A percentile compares a stretch with the other conserved stretches of the same genome.
These are phyloP conservation scores for Catajapyx aquilonaris DNA, from an alignment of 1,140 invertebrate genomes.

Conservation along the genomic window DNA sequence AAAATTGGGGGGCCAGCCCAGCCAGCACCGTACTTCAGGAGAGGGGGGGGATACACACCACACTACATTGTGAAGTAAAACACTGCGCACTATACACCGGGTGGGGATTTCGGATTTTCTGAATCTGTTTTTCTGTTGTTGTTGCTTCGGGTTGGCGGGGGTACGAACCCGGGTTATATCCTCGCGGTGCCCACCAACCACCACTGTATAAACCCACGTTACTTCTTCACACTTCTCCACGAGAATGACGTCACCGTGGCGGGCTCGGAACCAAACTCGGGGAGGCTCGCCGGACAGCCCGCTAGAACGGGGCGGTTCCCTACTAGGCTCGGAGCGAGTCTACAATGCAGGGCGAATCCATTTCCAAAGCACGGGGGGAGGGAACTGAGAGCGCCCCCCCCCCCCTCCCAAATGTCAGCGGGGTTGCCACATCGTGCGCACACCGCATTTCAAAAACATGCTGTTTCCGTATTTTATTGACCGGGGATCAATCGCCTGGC, in stretches of 20 bases:
- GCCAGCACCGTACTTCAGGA: slow-evolving; percentile 1
- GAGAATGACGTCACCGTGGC: slow-evolving; percentile 8
- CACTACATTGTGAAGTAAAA: too few relatives aligned
- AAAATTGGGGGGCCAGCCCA: not conserved
- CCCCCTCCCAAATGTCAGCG: too few relatives aligned
- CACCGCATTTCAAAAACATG: too few relatives aligned
- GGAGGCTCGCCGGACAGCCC: slow-evolving; percentile 9
- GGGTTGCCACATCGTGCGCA: too few relatives aligned
- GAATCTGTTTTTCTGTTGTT: not conserved
- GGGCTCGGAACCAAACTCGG: slow-evolving; percentile 3
- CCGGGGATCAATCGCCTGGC: too few relatives aligned
- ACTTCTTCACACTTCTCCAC: slow-evolving; percentile 12
- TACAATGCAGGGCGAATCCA: not conserved
- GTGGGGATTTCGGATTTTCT: too few relatives aligned
- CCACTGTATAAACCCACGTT: slow-evolving; percentile 11
- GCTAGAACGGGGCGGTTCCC: not conserved
- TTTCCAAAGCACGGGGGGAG: not conserved
- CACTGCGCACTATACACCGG: too few relatives aligned
- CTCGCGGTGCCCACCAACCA: slow-evolving; percentile 12
- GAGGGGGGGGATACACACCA: not conserved
- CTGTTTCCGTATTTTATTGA: too few relatives aligned
- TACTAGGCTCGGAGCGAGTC: not conserved
- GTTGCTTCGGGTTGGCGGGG: not conserved
- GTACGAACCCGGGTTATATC: slow-evolving; percentile 3
- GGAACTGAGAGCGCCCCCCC: too few relatives aligned